phyloP scores from a whole-genome alignment of 2,113 vertebrate genomes.

The Bujurquina vittata region DNA sequence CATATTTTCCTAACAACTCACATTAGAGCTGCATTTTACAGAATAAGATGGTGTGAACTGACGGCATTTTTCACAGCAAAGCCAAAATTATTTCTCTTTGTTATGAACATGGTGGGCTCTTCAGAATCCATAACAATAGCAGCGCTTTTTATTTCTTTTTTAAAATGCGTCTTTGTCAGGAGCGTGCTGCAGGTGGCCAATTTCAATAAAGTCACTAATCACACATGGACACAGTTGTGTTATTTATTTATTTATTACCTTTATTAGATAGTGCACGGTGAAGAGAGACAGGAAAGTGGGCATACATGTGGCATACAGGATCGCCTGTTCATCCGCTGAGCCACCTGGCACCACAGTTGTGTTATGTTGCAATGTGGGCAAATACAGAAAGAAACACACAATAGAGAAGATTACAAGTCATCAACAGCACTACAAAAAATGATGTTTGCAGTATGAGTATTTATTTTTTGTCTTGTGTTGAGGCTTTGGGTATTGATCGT shows the following conservation, averaged over 20 bases:
- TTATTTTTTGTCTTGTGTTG: constrained; percentile 4
- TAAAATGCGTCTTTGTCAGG: constrained; percentile 16
- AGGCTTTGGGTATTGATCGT: constrained; percentile 4
- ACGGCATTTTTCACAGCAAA: constrained; percentile 13
- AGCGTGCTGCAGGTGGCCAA: constrained; percentile 10
- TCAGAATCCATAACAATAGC: constrained; percentile 1
- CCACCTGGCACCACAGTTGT: background rate
- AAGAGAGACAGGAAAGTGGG: too few relatives aligned
- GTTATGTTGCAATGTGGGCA: constrained; percentile 5
- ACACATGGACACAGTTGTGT: background rate
- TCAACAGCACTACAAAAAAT: background rate
- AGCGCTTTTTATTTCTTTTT: constrained; percentile 35
- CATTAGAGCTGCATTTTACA: constrained; percentile 1
- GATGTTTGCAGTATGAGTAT: background rate
- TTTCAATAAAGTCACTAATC: constrained; percentile 29
- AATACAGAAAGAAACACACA: background rate
- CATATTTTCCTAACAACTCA: background rate
- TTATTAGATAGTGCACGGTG: too few relatives aligned
- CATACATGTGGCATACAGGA: too few relatives aligned
- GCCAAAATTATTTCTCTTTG: constrained; percentile 11
- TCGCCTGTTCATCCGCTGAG: too few relatives aligned
- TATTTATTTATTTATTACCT: too few relatives aligned
- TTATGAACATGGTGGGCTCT: constrained; percentile 1
- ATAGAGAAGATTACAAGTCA: constrained; percentile 6
- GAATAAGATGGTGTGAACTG: constrained; percentile 10